Evolutionary conservation across 2,113 vertebrate species (phyloP), one percentile per base, ranked within the genome.

Genomic region (Macrotis lagotis): DNA sequence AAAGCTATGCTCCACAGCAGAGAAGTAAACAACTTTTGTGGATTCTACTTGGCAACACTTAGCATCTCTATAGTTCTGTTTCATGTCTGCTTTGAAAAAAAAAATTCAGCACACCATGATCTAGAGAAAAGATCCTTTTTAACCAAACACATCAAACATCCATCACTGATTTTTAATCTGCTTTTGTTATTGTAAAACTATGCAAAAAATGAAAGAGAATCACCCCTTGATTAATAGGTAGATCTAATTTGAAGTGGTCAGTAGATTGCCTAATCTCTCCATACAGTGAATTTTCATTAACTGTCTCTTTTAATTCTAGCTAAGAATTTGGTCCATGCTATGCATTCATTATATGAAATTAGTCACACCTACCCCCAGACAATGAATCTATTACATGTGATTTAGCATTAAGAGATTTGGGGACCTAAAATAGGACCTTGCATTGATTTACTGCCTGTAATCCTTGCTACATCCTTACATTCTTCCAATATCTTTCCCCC

Each of bases 221-320:
- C 66, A 19, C 66, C 37, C 37, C 26, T 83, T 0, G 6, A n/a
- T 83, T 83, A 83, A 19, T 83, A 83, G 66, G 19, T 83, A 83
- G 37, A 83, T 83, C 66, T 83, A 83, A n/a, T 83, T 74, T 22
- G 66, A 83, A 83, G 66, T 44, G 66, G 66, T 83, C 66, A 83
- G 66, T 83, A 83, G 66, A 24, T 44, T 83, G 19, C 37, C n/a
- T 83, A 83, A 83, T 83, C 66, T 83, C 19, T n/a, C n/a, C 19
- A 83, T 83, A 0, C 2, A 6, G 31, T 0, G 22, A 49, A 9
- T 7, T 37, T n/a, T 25, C 44, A 0, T 31, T 3, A 47, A 11
- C 50, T 25, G 12, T 74, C 3, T 14, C 14, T 47, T 66, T 2
- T 0, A 52, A 37, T 28, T 88, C 37, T 83, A 25, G 19, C 47